These are phyloP conservation scores for Chloropsis hardwickii DNA, from an alignment of 2,113 vertebrate species.

Conservation along the genomic window DNA sequence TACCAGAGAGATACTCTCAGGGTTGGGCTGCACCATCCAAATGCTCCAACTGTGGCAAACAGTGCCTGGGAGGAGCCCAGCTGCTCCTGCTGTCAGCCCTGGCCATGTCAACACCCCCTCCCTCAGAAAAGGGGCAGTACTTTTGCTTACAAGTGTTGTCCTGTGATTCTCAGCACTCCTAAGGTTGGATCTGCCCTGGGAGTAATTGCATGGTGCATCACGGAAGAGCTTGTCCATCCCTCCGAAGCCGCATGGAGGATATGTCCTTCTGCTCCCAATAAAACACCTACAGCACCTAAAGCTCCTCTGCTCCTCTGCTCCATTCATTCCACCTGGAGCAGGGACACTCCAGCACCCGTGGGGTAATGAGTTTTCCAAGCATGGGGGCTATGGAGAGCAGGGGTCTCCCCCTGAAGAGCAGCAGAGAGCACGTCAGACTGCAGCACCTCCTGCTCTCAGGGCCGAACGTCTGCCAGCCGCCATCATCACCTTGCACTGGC, in stretches of 20 bases:
- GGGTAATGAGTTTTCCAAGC: not conserved
- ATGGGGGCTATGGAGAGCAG: not conserved
- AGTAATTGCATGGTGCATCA: not conserved
- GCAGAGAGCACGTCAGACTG: not conserved
- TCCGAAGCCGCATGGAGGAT: not conserved
- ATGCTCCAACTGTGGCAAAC: not conserved
- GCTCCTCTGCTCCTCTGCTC: not conserved
- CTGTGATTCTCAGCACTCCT: not conserved
- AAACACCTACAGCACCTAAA: not conserved
- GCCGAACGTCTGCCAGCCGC: not conserved
- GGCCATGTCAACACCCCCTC: not conserved
- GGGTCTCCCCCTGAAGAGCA: not conserved
- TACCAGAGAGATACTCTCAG: not conserved
- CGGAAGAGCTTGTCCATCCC: not conserved
- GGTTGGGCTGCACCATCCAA: not conserved
- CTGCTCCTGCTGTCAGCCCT: not conserved
- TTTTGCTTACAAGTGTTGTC: not conserved
- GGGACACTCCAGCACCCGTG: not conserved
- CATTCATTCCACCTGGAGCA: not conserved
- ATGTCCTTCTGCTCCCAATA: not conserved
- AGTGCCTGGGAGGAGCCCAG: not conserved
- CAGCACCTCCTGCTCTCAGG: not conserved
- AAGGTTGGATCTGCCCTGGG: not conserved
- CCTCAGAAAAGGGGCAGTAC: not conserved
- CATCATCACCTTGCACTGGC: not conserved